A percentile compares a stretch with the other conserved stretches of the same genome.
Evolutionary conservation across 1,140 invertebrate genomes (phyloP).

Genomic region (Agrypnia vestita): DNA sequence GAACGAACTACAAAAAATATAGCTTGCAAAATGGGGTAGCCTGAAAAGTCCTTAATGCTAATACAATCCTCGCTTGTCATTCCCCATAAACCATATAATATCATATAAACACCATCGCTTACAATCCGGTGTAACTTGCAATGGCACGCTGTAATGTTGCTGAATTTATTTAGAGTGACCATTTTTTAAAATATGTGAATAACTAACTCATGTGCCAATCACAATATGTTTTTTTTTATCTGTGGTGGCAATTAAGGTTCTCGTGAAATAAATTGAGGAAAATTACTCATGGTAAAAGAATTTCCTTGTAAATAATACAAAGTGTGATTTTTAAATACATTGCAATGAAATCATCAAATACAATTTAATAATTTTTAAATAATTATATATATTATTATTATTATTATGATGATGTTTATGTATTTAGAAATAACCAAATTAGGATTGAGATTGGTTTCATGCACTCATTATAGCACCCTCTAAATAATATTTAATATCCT

Average conservation of each 20-base stretch:
- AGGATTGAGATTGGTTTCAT: slow-evolving; percentile 47
- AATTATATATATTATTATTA: slow-evolving; percentile 2
- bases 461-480: slow-evolving; percentile 34
- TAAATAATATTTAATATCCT: background rate
- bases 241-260: background rate
- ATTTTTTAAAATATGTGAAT: too few relatives aligned
- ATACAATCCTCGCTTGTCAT: slow-evolving; percentile 39
- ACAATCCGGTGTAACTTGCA: background rate
- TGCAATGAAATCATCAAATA: background rate
- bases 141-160: slow-evolving; percentile 35
- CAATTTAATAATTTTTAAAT: background rate
- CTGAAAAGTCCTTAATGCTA: slow-evolving; percentile 36
- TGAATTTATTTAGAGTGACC: slow-evolving; percentile 50
- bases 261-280: slow-evolving; percentile 56
- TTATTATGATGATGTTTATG: background rate
- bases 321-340: slow-evolving; percentile 40
- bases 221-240: background rate
- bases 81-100: slow-evolving; percentile 15
- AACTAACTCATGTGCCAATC: too few relatives aligned
- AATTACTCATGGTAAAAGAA: slow-evolving; percentile 37
- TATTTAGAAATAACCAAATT: slow-evolving; percentile 37
- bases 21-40: slow-evolving; percentile 44
- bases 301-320: slow-evolving; percentile 42
- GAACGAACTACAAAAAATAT: slow-evolving; percentile 13
- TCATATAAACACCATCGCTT: slow-evolving; percentile 42